Evolutionary conservation across 2,113 vertebrate genomes (phyloP).

Genomic region (Acinonyx jubatus): DNA sequence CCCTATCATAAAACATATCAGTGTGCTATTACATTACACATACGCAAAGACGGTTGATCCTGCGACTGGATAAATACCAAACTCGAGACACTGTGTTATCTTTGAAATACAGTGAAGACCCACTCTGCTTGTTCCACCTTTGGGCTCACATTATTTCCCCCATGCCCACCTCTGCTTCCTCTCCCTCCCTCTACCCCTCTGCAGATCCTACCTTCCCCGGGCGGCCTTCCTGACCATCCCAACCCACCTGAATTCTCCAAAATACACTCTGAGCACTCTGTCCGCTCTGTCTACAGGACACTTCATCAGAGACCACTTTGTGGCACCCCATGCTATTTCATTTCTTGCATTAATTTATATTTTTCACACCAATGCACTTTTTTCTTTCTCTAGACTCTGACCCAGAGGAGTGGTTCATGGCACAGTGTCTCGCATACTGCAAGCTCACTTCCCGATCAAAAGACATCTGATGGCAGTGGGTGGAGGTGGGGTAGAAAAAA

Average conservation of each 20-base stretch:
- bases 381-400: background rate
- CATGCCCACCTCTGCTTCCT: background rate
- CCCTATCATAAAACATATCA: background rate
- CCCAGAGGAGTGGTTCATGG: background rate
- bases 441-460: background rate
- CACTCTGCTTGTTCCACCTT: background rate
- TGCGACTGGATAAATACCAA: background rate
- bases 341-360: background rate
- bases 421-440: accelerated
- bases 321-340: background rate
- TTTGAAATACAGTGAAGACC: background rate
- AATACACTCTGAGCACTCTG: background rate
- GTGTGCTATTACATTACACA: background rate
- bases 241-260: too few species aligned
- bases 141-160: background rate
- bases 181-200: accelerated
- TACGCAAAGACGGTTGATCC: background rate
- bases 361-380: background rate
- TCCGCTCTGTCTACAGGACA: background rate
- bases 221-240: background rate
- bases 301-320: background rate
- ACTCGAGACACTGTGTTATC: background rate
- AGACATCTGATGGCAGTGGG: accelerated
- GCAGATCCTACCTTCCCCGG: background rate
- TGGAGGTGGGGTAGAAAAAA: background rate